Evolutionary conservation across 1,140 invertebrate species (phyloP).

Genomic region (Achroia grisella): DNA sequence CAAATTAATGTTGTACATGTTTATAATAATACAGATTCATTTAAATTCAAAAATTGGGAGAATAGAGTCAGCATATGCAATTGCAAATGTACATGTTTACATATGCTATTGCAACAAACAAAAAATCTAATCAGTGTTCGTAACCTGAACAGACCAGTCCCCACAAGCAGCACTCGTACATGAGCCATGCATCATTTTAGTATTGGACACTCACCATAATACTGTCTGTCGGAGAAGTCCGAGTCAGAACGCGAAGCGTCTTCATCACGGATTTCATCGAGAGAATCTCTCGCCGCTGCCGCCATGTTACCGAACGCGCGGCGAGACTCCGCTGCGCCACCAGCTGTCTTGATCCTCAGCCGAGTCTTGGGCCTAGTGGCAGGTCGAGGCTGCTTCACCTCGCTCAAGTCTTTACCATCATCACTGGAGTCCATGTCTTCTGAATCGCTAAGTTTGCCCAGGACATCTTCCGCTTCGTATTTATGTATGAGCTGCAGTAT

Average conservation of each 20-base stretch:
- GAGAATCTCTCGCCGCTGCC: slow-evolving; percentile 38
- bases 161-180: too few relatives aligned
- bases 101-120: too few relatives aligned
- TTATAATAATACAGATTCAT: too few relatives aligned
- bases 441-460: slow-evolving; percentile 62
- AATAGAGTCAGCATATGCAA: too few relatives aligned
- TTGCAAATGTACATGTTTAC: too few relatives aligned
- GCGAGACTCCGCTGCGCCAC: slow-evolving; percentile 25
- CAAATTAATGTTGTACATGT: too few relatives aligned
- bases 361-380: slow-evolving; percentile 57
- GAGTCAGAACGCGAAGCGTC: slow-evolving; percentile 36
- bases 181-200: too few relatives aligned
- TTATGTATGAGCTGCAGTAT: slow-evolving; percentile 69
- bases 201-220: slow-evolving; percentile 31
- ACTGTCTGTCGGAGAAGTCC: slow-evolving; percentile 38
- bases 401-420: slow-evolving; percentile 35
- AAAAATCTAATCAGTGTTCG: too few relatives aligned
- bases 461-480: slow-evolving; percentile 68
- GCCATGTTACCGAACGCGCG: slow-evolving; percentile 43
- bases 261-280: slow-evolving; percentile 44
- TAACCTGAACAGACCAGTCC: too few relatives aligned
- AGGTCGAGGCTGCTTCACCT: slow-evolving; percentile 42
- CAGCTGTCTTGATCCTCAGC: slow-evolving; percentile 64
- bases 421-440: slow-evolving; percentile 60
- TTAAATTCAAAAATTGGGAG: too few relatives aligned